Percentiles rank a stretch among this genome's conserved stretches.
These are phyloP conservation scores for Pachydiplax longipennis DNA, from an alignment of 2,888 invertebrate species.

Conservation along the genomic window DNA sequence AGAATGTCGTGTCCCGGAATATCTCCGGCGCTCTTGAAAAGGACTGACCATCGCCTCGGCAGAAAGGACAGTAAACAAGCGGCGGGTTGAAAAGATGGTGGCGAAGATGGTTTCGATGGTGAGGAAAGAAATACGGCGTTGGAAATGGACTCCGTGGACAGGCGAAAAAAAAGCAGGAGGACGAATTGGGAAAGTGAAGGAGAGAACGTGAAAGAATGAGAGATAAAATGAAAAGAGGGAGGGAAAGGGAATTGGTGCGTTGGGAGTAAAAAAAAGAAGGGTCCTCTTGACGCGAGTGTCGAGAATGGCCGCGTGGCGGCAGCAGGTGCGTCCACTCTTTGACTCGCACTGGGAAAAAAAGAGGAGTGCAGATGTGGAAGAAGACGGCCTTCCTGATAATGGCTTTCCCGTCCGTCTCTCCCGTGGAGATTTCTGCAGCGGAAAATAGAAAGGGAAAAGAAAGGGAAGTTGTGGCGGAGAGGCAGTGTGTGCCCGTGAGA, in stretches of 20 bases:
- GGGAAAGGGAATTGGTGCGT: background rate
- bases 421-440: background rate
- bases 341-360: background rate
- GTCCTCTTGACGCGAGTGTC: background rate
- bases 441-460: background rate
- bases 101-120: background rate
- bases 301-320: background rate
- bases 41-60: background rate
- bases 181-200: background rate
- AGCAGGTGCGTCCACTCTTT: slow-evolving; percentile 1
- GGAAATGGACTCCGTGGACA: background rate
- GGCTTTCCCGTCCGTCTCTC: background rate
- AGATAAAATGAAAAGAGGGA: background rate
- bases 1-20: background rate
- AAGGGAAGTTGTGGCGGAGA: background rate
- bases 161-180: background rate
- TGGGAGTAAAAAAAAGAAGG: background rate
- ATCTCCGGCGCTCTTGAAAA: background rate
- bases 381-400: background rate
- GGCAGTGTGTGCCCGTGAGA: background rate
- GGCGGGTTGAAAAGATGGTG: background rate
- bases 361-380: background rate
- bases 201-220: background rate
- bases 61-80: background rate
- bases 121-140: background rate